A percentile compares a stretch with the other conserved stretches of the same genome.
Evolutionary conservation across 2,797 vertebrate species (phyloP).

Genomic region (Tenualosa thibaudeaui): DNA sequence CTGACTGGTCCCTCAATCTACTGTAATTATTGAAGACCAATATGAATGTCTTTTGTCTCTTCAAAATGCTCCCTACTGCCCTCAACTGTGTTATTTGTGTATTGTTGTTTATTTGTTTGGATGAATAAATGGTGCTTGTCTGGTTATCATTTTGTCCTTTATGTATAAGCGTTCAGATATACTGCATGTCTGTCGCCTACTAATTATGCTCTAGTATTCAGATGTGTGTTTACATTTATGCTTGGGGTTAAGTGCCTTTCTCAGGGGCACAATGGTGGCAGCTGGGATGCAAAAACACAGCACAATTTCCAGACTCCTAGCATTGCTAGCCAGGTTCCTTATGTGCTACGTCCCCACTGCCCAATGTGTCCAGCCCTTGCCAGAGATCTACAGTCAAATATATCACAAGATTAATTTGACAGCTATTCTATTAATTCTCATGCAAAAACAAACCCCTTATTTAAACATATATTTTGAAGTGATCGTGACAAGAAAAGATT

Average conservation of each 20-base stretch:
- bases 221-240: too few species aligned
- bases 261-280: too few species aligned
- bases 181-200: too few species aligned
- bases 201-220: too few species aligned
- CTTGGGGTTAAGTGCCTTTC: too few species aligned
- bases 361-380: too few species aligned
- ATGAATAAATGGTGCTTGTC: constrained; percentile 13
- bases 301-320: too few species aligned
- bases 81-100: not conserved
- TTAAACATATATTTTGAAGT: not conserved
- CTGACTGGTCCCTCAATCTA: not conserved
- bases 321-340: too few species aligned
- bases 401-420: not conserved
- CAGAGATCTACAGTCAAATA: not conserved
- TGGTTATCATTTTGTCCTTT: not conserved
- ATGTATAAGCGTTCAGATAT: not conserved
- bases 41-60: not conserved
- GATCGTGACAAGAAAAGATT: not conserved
- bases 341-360: too few species aligned
- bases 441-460: too few species aligned
- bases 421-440: constrained; percentile 3
- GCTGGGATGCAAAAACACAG: too few species aligned
- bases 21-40: not conserved
- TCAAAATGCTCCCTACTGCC: not conserved
- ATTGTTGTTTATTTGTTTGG: constrained; percentile 36